These are phyloP conservation scores for Alectura lathami DNA, from an alignment of 2,113 vertebrate species.

Conservation along the genomic window DNA sequence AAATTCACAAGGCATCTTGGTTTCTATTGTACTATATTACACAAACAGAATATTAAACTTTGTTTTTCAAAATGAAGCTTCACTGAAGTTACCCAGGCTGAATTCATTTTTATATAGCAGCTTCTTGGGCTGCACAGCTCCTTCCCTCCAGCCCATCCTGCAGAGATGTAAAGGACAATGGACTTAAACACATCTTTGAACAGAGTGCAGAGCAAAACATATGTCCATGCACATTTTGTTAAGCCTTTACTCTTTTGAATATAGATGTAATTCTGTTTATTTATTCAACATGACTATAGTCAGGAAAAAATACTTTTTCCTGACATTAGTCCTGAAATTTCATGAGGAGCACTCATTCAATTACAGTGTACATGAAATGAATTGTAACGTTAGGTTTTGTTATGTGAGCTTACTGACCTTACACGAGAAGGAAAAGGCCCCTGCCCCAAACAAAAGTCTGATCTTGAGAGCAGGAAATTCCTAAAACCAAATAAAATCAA, in stretches of 20 bases:
- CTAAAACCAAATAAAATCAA: neutral
- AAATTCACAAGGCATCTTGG: neutral
- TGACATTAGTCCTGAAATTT: neutral
- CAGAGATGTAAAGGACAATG: neutral
- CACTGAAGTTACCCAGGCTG: neutral
- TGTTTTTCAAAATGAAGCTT: neutral
- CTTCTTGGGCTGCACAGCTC: neutral
- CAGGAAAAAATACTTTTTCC: neutral
- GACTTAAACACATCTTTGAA: neutral
- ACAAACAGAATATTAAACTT: neutral
- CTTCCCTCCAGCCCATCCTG: neutral
- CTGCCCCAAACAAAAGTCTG: fast-evolving
- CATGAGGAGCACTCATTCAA: neutral
- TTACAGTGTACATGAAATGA: neutral
- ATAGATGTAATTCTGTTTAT: neutral
- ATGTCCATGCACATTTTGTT: neutral
- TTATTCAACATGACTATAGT: neutral
- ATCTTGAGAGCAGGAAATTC: neutral
- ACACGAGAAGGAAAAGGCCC: neutral
- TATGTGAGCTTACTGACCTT: neutral
- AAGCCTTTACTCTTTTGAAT: neutral
- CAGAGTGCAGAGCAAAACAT: neutral
- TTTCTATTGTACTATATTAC: neutral
- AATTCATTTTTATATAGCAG: neutral
- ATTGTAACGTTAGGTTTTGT: neutral